Evolutionary conservation across 2,888 invertebrate genomes (phyloP), one percentile per base, ranked within the genome.

Genomic region (Eudemis profundana): DNA sequence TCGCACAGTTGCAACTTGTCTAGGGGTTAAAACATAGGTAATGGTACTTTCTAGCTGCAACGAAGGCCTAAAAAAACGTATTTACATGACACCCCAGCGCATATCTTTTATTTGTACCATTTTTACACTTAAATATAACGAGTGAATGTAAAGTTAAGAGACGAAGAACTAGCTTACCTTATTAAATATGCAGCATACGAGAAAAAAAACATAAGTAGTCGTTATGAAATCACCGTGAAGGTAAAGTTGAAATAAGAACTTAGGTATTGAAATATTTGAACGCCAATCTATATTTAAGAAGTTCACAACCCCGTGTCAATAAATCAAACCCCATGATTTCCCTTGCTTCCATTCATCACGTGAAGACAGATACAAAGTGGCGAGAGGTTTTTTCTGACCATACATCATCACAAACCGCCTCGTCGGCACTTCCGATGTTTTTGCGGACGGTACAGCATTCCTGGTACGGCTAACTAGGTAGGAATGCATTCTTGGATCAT

Each of bases 361-460:
- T 15, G 60, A 60, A 29, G 40, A 61, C 36, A 65, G 67, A 44
- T 68, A 73, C 72, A 71, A 71, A 71, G 56, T 71, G 67, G 38
- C 49, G 62, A 59, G 38, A 44, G 29, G 29, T 56, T 70, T 72
- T 73, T 73, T 70, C 69, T 51, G 65, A 66, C 67, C 65, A 73
- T 76, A 71, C 64, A 72, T 74, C 75, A 74, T 71, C 72, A 75
- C 72, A 74, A 63, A 75, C 72, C 74, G 70, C 75, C 74, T 68
- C 67, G 57, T 60, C 29, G 59, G 29, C 53, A 66, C 61, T 66
- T 67, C 68, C 70, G 60, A 54, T 54, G 60, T 69, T 69, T 70
- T 69, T 70, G 70, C 71, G 56, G 8, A 56, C 53, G 29, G 49
- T 38, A 56, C 61, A 21, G 27, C 66, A 69, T 69, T 69, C 69